Evolutionary conservation across 2,797 vertebrate species (phyloP), one percentile per base, ranked within the genome.

Genomic region (Megalops cyprinoides): DNA sequence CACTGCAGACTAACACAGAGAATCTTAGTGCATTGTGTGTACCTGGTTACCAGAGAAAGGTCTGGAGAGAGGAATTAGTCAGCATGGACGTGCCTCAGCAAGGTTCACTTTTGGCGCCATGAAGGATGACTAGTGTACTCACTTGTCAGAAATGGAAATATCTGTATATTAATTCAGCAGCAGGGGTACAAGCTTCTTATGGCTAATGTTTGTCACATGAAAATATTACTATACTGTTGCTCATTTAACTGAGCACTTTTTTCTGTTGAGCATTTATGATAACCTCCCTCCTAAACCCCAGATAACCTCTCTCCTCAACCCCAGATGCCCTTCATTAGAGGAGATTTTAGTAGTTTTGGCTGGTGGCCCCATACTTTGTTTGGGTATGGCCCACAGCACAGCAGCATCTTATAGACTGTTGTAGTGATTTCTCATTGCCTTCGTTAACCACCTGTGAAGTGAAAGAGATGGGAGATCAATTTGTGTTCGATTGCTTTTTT

Each of bases 381-480:
- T 42, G 15, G n/a, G 37, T 39, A 28, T 49, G 76, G 23, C 55
- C 25, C 10, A 53, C 23, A n/a, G 76, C 62, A 4, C 79, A 79
- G 56, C 69, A 82, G 65, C 75, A 81, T 78, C 86, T 79, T 85
- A 80, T 85, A 82, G 75, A 83, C 84, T 77, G 55, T 42, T 79
- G n/a, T 77, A 90, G 86, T 84, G 88, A 90, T 91, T 90, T 87
- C 67, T 79, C 77, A 75, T 83, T 65, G 85, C 78, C 82, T 88
- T 87, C 89, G 85, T 87, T 85, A 89, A 81, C 85, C 83, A 79
- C 80, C 77, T 80, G 60, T 81, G 71, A 74, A 79, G 78, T 58
- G 79, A 76, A 82, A 83, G 82, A 82, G 82, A 77, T 77, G 84
- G 60, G 18, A 25, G 81, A 87, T 91, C 87, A 87, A 87, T 89